Evolutionary conservation across 2,888 invertebrate species (phyloP).

Genomic region (Scaptomyza parva): DNA sequence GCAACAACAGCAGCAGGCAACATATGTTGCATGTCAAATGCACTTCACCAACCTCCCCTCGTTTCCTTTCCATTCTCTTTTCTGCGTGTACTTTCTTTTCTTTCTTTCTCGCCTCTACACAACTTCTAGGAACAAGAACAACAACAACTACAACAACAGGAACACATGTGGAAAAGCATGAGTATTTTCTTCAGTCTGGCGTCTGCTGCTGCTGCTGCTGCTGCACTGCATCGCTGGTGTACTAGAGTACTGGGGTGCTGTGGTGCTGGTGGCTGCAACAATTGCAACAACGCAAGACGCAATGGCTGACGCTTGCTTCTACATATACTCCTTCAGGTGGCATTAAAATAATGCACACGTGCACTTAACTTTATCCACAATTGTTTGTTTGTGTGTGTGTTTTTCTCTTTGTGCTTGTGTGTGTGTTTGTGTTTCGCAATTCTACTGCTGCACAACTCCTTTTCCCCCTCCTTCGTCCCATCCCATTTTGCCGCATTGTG

Average conservation of each 20-base stretch:
- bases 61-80: not conserved
- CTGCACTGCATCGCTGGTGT: not conserved
- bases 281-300: conserved; percentile 37
- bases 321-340: conserved; percentile 80
- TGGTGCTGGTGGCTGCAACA: conserved; percentile 9
- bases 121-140: no score
- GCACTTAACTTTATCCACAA: conserved; percentile 83
- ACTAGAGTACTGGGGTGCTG: not conserved
- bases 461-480: not conserved
- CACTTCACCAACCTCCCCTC: conserved; percentile 30
- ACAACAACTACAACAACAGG: not conserved
- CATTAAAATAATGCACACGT: conserved; percentile 84
- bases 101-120: conserved; percentile 5
- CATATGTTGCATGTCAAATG: conserved; percentile 80
- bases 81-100: not conserved
- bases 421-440: conserved; percentile 24
- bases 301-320: conserved; percentile 30
- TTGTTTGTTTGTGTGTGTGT: conserved; percentile 56
- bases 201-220: conserved; percentile 12
- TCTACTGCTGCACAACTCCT: conserved; percentile 35
- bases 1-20: conserved; percentile 59
- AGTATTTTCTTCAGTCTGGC: conserved; percentile 13
- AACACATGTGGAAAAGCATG: conserved; percentile 3
- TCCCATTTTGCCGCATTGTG: conserved; percentile 50
- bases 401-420: conserved; percentile 18